Evolutionary conservation across 1,140 invertebrate genomes (phyloP), one percentile per base, ranked within the genome.

Genomic region (Drosophila baimaii): DNA sequence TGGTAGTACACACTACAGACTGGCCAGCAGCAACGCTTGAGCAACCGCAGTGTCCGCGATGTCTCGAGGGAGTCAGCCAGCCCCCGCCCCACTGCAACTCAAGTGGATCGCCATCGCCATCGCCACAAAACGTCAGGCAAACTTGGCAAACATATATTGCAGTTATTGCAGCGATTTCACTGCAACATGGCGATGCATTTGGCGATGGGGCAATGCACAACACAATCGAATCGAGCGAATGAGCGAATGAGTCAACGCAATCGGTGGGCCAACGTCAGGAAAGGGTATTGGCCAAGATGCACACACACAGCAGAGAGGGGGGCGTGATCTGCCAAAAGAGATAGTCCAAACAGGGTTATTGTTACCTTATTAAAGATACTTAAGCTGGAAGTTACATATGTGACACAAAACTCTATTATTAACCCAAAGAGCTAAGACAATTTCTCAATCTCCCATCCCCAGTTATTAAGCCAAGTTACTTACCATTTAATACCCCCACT

Each of bases 21-120:
- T 9, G 5, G 12, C 35, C 37, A 13, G 41, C 21, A 46, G 41
- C 47, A 70, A 76, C 71, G 80, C 65, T 83, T 84, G 61, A 56
- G 81, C 77, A 79, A 65, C 25, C 47, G 17, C 51, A 29, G 55
- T 61, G 77, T 44, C 52, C 41, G 56, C 49, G 46, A 5, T 51
- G 66, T 77, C 62, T 77, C 39, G 70, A 69, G 78, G 66, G 77
- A 68, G 52, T 52, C 41, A 41, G 56, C n/a, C n/a, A n/a, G n/a
- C n/a, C n/a, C n/a, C n/a, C n/a, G 56, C 41, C 29, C 77, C 54
- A 69, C 43, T 77, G 73, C 73, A 82, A 83, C 80, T 83, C 56
- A 79, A 84, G 70, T 72, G 78, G 80, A 83, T 84, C 81, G 80
- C 56, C 37, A 72, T 29, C 55, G 23, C 51, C 31, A 72, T 61